Percentiles rank a stretch among this genome's conserved stretches.
Conservation (phyloP, 2,113 vertebrate genomes). For the Anseranas semipalmata region DNA sequence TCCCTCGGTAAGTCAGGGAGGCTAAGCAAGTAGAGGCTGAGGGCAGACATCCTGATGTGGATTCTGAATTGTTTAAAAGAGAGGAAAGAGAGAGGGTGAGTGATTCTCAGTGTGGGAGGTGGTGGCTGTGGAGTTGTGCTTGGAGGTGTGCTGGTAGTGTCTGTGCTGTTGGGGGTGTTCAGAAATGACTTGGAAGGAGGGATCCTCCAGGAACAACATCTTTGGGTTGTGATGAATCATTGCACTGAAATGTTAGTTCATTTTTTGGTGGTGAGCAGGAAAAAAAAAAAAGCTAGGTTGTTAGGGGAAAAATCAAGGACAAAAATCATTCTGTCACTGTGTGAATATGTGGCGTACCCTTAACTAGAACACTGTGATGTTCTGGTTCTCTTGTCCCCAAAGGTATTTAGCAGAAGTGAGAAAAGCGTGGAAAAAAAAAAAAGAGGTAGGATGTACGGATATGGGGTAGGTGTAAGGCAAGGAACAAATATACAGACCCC, state of each 20-base stretch:
- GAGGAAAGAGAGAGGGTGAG: no score
- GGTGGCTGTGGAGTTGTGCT: background rate
- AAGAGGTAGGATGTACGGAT: background rate
- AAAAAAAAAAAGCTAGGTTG: background rate
- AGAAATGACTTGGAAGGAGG: background rate
- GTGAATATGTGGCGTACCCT: background rate
- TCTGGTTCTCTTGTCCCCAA: background rate
- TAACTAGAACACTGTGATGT: background rate
- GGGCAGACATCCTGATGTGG: accelerated
- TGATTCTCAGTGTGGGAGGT: no score
- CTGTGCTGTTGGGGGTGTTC: background rate
- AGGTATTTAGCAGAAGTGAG: background rate
- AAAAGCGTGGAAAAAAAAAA: background rate
- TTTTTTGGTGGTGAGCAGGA: background rate
- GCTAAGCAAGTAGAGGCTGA: background rate
- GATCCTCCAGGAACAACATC: background rate
- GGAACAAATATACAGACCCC: background rate
- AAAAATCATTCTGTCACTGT: background rate
- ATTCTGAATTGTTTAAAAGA: background rate
- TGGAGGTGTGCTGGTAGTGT: no score
- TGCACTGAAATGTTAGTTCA: background rate
- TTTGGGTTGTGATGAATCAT: background rate
- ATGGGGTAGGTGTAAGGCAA: background rate
- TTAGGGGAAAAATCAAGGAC: background rate
- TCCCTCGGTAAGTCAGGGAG: background rate